Conservation (phyloP, 2,113 vertebrate species). For the Nesoenas mayeri region DNA sequence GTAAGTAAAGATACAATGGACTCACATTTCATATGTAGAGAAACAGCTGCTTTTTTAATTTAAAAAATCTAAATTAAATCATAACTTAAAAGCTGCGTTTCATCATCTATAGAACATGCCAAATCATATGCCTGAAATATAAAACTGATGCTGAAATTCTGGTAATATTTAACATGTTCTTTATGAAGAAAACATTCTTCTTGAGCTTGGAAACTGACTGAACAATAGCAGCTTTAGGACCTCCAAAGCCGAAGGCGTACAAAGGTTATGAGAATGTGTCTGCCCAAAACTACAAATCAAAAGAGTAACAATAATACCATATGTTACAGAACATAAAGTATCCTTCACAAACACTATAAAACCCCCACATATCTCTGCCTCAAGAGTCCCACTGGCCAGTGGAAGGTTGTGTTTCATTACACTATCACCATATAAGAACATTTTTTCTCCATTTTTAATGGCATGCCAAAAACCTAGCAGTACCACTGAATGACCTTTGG, state of each 20-base stretch:
- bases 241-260: conserved; percentile 78
- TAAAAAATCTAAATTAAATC: conserved; percentile 69
- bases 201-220: conserved; percentile 48
- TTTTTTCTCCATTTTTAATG: conserved; percentile 36
- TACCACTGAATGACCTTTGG: conserved; percentile 30
- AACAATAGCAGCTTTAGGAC: conserved; percentile 73
- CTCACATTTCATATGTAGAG: conserved; percentile 60
- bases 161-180: conserved; percentile 65
- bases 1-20: conserved; percentile 49
- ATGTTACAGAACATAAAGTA: conserved; percentile 78
- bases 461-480: background rate
- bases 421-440: conserved; percentile 56
- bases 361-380: conserved; percentile 62
- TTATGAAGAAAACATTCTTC: conserved; percentile 70
- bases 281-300: conserved; percentile 83
- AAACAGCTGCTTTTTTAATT: conserved; percentile 64
- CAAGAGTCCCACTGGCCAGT: conserved; percentile 51
- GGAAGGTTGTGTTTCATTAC: conserved; percentile 57
- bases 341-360: conserved; percentile 69
- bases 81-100: conserved; percentile 62
- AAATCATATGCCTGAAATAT: conserved; percentile 68
- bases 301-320: conserved; percentile 82
- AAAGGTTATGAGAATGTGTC: conserved; percentile 84
- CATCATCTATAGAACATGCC: conserved; percentile 54
- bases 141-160: conserved; percentile 73